Evolutionary conservation across 2,113 vertebrate genomes (phyloP).

Genomic region (Formicarius rufipectus): DNA sequence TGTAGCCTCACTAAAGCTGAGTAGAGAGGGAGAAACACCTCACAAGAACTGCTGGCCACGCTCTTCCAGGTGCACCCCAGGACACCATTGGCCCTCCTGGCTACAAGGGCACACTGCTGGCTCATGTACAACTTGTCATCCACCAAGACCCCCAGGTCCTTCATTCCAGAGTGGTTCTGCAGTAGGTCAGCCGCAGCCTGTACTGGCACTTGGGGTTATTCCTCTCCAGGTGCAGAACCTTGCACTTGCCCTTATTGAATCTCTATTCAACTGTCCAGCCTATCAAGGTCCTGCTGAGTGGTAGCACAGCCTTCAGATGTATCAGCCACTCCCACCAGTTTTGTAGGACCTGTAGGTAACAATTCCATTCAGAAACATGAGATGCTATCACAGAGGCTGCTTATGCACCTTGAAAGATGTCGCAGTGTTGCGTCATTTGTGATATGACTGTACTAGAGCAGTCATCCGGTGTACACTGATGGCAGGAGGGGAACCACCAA

Average conservation of each 20-base stretch:
- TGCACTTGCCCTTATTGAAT: fast-evolving
- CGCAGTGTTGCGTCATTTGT: not conserved
- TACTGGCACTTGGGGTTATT: not conserved
- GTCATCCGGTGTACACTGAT: not conserved
- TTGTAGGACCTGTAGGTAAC: not conserved
- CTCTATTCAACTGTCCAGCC: not conserved
- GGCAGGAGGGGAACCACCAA: no score
- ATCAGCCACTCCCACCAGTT: not conserved
- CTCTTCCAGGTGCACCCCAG: no score
- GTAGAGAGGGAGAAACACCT: not conserved
- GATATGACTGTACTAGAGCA: not conserved
- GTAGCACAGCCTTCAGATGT: not conserved
- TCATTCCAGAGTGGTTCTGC: not conserved
- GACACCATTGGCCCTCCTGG: not conserved
- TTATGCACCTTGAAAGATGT: fast-evolving
- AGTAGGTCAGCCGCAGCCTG: not conserved
- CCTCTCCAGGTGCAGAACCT: not conserved
- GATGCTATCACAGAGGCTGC: not conserved
- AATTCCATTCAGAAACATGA: not conserved
- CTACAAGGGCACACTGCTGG: fast-evolving
- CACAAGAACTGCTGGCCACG: not conserved
- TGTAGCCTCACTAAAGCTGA: not conserved
- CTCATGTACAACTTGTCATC: not conserved
- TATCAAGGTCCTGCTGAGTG: not conserved
- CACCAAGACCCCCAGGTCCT: not conserved